Base-by-base conservation (phyloP, 2,888 invertebrate species). In the Epinotia bilunana region DNA sequence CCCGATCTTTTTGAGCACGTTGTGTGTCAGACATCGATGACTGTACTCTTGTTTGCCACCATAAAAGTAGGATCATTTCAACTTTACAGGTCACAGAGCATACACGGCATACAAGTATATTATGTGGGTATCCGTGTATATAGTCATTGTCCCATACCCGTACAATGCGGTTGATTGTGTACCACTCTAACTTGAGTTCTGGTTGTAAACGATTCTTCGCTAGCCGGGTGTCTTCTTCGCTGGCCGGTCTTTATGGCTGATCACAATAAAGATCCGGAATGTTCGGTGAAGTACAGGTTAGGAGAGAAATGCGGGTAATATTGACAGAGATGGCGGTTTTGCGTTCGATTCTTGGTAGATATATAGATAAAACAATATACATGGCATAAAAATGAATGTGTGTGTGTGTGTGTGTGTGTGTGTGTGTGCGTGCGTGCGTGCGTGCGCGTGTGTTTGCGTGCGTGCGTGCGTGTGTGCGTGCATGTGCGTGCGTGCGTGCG, bases 191-290 rank as follows among this genome's bases (percentile, higher is more conserved):
- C 3, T 13, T 5, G 73, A 62, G 55, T 63, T 43, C 16, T 12
- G 18, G 23, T n/a, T 39, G 12, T 73, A 11, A 28, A 61, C 7
- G 5, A n/a, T 16, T 43, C 18, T 69, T 28, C 18, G 4, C 9
- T 23, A 11, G 28, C 5, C 0, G 11, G 20, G 23, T 46, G 46
- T 69, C 69, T 57, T 6, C 28, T 4, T 33, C 33, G 33, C 46
- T 74, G 62, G 69, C 12, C 63, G 57, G 28, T 28, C 43, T 73
- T 73, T 73, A 73, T 62, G 62, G 57, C 23, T 46, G 67, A 53
- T 69, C 62, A 74, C 62, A 69, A 69, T 69, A 69, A 74, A 74
- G 69, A 63, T 74, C 46, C 62, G 55, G 73, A 73, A 63, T 74
- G 69, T 68, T 57, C 62, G 49, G 16, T 53, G 11, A 11, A 12